Conservation (phyloP, 1,140 invertebrate genomes). For the Drosophila rufa region DNA sequence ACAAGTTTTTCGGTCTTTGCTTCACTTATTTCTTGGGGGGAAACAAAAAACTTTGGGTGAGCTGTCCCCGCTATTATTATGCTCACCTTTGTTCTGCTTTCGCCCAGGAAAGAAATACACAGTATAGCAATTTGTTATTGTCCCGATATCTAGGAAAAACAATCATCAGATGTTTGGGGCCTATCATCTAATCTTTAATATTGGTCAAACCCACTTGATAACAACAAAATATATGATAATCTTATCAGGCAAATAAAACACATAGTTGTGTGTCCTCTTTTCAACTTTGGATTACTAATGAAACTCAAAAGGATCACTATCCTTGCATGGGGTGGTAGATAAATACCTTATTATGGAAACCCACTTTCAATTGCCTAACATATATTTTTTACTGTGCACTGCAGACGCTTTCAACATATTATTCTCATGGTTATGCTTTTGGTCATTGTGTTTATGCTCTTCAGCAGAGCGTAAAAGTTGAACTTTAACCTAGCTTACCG, state of each 20-base stretch:
- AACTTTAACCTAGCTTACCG: conserved; percentile 37
- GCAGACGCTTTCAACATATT: conserved; percentile 11
- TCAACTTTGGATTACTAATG: neutral
- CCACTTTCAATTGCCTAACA: neutral
- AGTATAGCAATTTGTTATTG: neutral
- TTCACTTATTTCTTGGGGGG: neutral
- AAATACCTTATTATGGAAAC: too few relatives aligned
- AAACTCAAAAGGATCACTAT: neutral
- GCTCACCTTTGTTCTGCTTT: conserved; percentile 12
- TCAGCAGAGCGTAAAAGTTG: conserved; percentile 33
- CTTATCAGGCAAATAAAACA: conserved; percentile 7
- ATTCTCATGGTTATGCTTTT: conserved; percentile 21
- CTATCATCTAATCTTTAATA: conserved; percentile 18
- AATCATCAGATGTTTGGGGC: conserved; percentile 21
- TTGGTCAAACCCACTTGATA: conserved; percentile 10
- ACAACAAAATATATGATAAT: neutral
- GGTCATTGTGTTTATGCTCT: conserved; percentile 16
- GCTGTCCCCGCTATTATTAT: conserved; percentile 1
- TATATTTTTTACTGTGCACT: neutral
- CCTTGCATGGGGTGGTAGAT: neutral
- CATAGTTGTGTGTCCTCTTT: too few relatives aligned
- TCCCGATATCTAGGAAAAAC: conserved; percentile 3
- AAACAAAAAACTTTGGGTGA: neutral
- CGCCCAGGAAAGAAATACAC: neutral
- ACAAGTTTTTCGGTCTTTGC: neutral